These are phyloP conservation scores for Sinocyclocheilus grahami DNA, from an alignment of 2,113 vertebrate genomes.

Conservation along the genomic window DNA sequence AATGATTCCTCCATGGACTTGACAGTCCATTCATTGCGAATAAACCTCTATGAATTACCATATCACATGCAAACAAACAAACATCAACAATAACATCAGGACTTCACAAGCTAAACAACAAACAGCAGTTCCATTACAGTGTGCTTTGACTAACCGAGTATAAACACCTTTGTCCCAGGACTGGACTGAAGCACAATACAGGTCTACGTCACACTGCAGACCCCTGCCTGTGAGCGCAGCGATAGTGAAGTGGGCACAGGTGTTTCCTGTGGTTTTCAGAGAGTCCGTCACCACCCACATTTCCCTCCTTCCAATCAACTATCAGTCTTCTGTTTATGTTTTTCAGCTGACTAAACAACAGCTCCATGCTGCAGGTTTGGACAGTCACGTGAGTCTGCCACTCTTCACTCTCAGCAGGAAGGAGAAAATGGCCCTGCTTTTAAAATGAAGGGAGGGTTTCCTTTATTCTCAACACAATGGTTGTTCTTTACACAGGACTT, in stretches of 20 bases:
- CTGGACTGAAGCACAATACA: slow-evolving; percentile 68
- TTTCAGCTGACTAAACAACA: slow-evolving; percentile 61
- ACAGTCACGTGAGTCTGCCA: slow-evolving; percentile 16
- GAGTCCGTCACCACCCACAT: slow-evolving; percentile 23
- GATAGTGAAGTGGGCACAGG: slow-evolving; percentile 70
- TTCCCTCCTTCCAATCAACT: slow-evolving; percentile 42
- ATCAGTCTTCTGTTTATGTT: slow-evolving; percentile 40
- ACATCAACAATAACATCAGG: not conserved
- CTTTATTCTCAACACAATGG: slow-evolving; percentile 50
- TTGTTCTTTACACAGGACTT: not conserved
- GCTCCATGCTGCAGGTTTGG: slow-evolving; percentile 18
- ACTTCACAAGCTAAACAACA: slow-evolving; percentile 31
- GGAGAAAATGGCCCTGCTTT: slow-evolving; percentile 40
- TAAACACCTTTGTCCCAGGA: slow-evolving; percentile 75
- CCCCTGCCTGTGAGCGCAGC: slow-evolving; percentile 58
- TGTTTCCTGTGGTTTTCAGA: slow-evolving; percentile 72
- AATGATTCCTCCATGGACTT: not conserved
- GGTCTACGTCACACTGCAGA: slow-evolving; percentile 62
- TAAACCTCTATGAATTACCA: not conserved
- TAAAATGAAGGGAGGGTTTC: slow-evolving; percentile 2
- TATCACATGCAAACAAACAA: not conserved
- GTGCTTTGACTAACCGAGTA: slow-evolving; percentile 57
- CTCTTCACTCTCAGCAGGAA: slow-evolving; percentile 35
- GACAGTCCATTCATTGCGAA: not conserved
- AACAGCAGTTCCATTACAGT: slow-evolving; percentile 46